Percentiles rank a stretch among this genome's conserved stretches.
phyloP scores from a whole-genome alignment of 2,888 invertebrate species.

The Candidula unifasciata region DNA sequence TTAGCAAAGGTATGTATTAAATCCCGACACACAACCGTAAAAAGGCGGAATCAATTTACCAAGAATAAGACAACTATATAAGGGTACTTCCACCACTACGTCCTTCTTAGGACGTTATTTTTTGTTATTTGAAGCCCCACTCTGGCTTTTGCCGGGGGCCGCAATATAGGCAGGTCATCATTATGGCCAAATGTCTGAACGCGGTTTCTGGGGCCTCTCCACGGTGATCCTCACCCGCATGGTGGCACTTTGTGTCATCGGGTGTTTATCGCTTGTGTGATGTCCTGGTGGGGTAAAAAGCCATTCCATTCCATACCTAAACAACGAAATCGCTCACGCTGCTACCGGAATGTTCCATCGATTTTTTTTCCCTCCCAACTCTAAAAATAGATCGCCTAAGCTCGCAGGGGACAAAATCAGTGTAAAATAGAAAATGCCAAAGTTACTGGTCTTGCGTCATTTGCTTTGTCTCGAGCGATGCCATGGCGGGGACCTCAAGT shows the following conservation, averaged over 20 bases:
- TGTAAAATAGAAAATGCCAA: constrained; percentile 39
- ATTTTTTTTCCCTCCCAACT: constrained; percentile 21
- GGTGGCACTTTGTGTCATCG: too few relatives aligned
- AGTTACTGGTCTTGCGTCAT: constrained; percentile 40
- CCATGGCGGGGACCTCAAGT: not conserved
- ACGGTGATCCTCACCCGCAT: too few relatives aligned
- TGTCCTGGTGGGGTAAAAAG: too few relatives aligned
- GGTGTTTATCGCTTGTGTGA: too few relatives aligned
- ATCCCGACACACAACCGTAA: constrained; percentile 23
- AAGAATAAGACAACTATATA: constrained; percentile 39
- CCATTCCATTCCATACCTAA: too few relatives aligned
- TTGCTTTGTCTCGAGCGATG: constrained; percentile 42
- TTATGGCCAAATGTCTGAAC: too few relatives aligned
- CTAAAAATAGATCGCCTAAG: constrained; percentile 31
- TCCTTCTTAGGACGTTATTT: too few relatives aligned
- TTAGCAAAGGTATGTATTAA: constrained; percentile 5
- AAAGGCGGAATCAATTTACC: constrained; percentile 31
- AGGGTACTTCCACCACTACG: constrained; percentile 24
- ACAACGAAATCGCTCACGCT: constrained; percentile 27
- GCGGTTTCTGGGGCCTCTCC: too few relatives aligned
- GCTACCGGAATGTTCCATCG: constrained; percentile 42
- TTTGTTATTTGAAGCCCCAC: too few relatives aligned
- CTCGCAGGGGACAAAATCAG: constrained; percentile 19
- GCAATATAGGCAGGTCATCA: too few relatives aligned
- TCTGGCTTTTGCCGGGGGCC: too few relatives aligned